Evolutionary conservation across 2,797 vertebrate genomes (phyloP).

Genomic region (Rhabdomys pumilio): DNA sequence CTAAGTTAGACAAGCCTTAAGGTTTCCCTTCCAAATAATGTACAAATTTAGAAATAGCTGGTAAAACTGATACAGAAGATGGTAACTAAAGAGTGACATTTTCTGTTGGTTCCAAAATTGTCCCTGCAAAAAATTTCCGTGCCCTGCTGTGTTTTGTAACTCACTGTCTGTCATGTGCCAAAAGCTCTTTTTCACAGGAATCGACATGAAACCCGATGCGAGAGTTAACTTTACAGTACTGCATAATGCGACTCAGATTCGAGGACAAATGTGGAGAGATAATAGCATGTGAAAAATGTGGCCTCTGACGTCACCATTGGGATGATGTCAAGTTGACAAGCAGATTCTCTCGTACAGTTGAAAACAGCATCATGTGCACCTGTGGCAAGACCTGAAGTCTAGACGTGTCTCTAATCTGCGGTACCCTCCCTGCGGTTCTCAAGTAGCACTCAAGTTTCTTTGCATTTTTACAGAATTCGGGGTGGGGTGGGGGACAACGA

Average conservation of each 20-base stretch:
- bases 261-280: slow-evolving; percentile 88
- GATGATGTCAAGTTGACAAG: slow-evolving; percentile 84
- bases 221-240: slow-evolving; percentile 87
- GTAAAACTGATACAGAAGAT: slow-evolving; percentile 88
- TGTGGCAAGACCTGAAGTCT: slow-evolving; percentile 86
- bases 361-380: slow-evolving; percentile 88
- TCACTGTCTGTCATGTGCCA: slow-evolving; percentile 86
- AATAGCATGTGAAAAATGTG: slow-evolving; percentile 87
- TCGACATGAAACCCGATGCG: slow-evolving; percentile 87
- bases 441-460: slow-evolving; percentile 81
- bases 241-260: slow-evolving; percentile 87
- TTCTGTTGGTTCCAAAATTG: slow-evolving; percentile 87
- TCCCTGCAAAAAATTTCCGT: slow-evolving; percentile 78
- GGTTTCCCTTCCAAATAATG: slow-evolving; percentile 88
- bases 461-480: slow-evolving; percentile 79
- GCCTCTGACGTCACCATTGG: slow-evolving; percentile 85
- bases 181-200: slow-evolving; percentile 90
- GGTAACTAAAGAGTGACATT: slow-evolving; percentile 88
- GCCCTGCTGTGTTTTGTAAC: slow-evolving; percentile 88
- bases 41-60: slow-evolving; percentile 88
- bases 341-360: slow-evolving; percentile 85
- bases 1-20: slow-evolving; percentile 89
- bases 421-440: slow-evolving; percentile 86
- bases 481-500: neutral
- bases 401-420: slow-evolving; percentile 86